Conservation (phyloP, 2,113 vertebrate species). For the Pelvicachromis taeniatus region DNA sequence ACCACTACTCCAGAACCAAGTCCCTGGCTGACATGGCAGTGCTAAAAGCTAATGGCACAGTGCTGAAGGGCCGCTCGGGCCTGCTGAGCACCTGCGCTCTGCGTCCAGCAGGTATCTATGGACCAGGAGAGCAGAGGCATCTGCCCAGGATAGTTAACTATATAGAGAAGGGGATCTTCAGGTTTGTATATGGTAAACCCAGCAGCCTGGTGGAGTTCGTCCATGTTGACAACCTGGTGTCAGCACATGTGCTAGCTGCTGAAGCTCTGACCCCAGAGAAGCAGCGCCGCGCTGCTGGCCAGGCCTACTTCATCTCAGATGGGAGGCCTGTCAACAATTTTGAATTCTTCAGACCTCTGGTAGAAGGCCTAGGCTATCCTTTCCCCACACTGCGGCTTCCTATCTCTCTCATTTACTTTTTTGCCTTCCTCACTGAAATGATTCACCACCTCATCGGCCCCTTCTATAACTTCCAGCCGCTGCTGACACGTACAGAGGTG, state of each 20-base stretch:
- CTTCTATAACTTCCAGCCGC: constrained; percentile 89
- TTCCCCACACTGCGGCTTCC: constrained; percentile 85
- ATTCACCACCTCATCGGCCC: constrained; percentile 76
- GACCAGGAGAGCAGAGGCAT: constrained; percentile 90
- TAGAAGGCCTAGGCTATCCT: constrained; percentile 87
- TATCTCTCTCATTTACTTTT: constrained; percentile 80
- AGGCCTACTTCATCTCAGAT: constrained; percentile 94
- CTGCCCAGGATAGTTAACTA: constrained; percentile 90
- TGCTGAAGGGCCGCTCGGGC: constrained; percentile 51
- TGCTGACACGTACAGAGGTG: constrained; percentile 90
- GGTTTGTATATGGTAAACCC: constrained; percentile 84
- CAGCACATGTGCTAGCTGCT: constrained; percentile 82
- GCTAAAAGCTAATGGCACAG: constrained; percentile 76
- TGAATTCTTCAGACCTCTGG: constrained; percentile 89
- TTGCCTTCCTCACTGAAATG: constrained; percentile 87
- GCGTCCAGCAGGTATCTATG: constrained; percentile 90
- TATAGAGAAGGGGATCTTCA: constrained; percentile 85
- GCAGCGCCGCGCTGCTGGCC: constrained; percentile 78
- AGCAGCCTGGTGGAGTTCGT: constrained; percentile 89
- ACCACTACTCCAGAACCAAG: constrained; percentile 95
- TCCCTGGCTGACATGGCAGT: constrained; percentile 88
- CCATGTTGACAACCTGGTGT: constrained; percentile 89
- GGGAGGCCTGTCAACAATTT: constrained; percentile 90
- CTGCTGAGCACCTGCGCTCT: constrained; percentile 84
- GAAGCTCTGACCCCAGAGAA: constrained; percentile 74